A percentile compares a stretch with the other conserved stretches of the same genome.
These are phyloP conservation scores for Drepanosiphum platanoidis DNA, from an alignment of 2,888 invertebrate species.

Conservation along the genomic window DNA sequence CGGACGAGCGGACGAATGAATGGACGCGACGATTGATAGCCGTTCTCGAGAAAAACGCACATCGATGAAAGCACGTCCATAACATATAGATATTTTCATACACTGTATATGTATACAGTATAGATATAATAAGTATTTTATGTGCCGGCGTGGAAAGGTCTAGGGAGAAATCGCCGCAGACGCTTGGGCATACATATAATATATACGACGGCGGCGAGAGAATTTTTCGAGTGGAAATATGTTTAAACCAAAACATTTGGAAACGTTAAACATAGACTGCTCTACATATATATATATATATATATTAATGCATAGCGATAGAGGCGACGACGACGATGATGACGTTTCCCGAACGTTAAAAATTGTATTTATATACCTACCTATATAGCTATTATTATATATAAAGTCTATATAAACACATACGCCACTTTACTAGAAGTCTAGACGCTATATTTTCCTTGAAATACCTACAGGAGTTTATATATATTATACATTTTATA, in stretches of 20 bases:
- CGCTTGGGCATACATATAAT: neutral
- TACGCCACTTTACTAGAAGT: neutral
- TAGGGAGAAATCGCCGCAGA: neutral
- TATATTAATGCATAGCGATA: too few relatives aligned
- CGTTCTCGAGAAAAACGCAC: neutral
- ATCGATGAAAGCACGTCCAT: neutral
- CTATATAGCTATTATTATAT: too few relatives aligned
- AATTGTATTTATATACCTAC: neutral
- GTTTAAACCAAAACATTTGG: constrained; percentile 37
- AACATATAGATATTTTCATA: neutral
- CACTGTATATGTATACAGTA: neutral
- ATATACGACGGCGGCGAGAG: neutral
- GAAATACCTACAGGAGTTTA: neutral
- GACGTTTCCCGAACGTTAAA: constrained; percentile 25
- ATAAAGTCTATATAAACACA: constrained; percentile 13
- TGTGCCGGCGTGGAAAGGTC: neutral
- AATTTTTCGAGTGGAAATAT: neutral
- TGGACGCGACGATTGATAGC: constrained; percentile 39
- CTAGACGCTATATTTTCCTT: constrained; percentile 33
- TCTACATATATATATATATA: neutral
- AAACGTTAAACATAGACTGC: constrained; percentile 24
- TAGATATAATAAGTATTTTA: neutral
- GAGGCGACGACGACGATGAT: neutral
- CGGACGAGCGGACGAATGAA: too few relatives aligned
- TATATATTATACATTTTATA: neutral